phyloP scores from a whole-genome alignment of 2,113 vertebrate species.

The Tylochromis polylepis region DNA sequence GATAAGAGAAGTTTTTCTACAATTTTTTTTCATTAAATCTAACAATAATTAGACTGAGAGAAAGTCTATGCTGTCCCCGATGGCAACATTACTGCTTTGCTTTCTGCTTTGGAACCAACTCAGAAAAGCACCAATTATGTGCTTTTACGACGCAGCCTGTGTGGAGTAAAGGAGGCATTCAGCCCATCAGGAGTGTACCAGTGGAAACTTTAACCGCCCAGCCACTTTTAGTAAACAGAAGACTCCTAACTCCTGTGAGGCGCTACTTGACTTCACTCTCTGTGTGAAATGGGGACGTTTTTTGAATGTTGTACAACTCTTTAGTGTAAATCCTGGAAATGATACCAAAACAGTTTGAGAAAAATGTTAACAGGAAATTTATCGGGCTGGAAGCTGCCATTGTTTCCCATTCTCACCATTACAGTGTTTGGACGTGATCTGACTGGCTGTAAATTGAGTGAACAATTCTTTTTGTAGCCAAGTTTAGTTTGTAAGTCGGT shows the following conservation, averaged over 20 bases:
- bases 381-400: constrained; percentile 13
- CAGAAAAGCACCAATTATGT: constrained; percentile 1
- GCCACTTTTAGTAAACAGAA: constrained; percentile 49
- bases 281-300: background rate
- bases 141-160: constrained; percentile 44
- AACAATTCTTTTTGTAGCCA: background rate
- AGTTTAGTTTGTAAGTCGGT: constrained; percentile 20
- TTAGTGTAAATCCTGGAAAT: constrained; percentile 29
- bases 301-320: background rate
- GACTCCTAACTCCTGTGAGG: constrained; percentile 10
- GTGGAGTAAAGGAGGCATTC: constrained; percentile 46
- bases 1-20: background rate
- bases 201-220: constrained; percentile 55
- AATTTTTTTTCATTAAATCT: background rate
- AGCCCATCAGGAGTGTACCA: constrained; percentile 44
- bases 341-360: constrained; percentile 21
- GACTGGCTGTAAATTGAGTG: background rate
- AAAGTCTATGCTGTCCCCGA: background rate
- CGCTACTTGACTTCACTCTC: background rate
- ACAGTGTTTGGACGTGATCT: background rate
- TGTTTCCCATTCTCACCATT: constrained; percentile 3
- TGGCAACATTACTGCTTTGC: constrained; percentile 2
- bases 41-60: background rate
- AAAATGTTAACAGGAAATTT: constrained; percentile 38
- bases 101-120: constrained; percentile 2